Conservation (phyloP, 2,797 vertebrate genomes). For the Rhadinocentrus ornatus region DNA sequence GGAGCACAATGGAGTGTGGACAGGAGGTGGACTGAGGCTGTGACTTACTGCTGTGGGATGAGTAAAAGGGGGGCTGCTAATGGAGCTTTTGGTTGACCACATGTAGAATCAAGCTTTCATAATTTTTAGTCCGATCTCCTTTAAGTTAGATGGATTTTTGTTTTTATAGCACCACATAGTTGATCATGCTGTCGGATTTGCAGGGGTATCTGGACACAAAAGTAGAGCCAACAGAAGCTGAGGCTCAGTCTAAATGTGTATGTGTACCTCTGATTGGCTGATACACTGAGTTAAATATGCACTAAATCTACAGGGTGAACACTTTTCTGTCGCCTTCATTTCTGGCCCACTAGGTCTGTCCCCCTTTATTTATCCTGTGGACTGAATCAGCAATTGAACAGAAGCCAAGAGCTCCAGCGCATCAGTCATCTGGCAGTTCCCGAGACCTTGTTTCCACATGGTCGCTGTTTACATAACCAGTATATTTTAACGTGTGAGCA, state of each 20-base stretch:
- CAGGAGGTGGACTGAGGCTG: constrained; percentile 56
- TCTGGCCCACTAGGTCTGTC: constrained; percentile 24
- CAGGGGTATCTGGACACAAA: constrained; percentile 26
- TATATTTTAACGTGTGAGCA: constrained; percentile 26
- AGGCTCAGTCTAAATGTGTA: constrained; percentile 36
- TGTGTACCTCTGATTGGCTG: constrained; percentile 29
- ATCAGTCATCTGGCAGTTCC: constrained; percentile 52
- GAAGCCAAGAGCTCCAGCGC: constrained; percentile 49
- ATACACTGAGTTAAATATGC: constrained; percentile 26
- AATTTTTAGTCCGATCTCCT: not conserved
- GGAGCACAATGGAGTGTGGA: constrained; percentile 68
- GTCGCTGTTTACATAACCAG: constrained; percentile 54
- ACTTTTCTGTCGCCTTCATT: constrained; percentile 58
- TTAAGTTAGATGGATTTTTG: not conserved
- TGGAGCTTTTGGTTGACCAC: constrained; percentile 27
- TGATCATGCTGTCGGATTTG: constrained; percentile 10
- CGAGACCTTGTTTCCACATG: constrained; percentile 45
- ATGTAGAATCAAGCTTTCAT: constrained; percentile 3
- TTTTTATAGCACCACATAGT: constrained; percentile 25
- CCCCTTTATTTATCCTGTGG: constrained; percentile 52
- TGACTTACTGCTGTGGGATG: constrained; percentile 60
- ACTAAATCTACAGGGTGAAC: constrained; percentile 50
- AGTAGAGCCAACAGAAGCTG: not conserved
- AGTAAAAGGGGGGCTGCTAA: constrained; percentile 37
- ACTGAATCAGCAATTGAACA: constrained; percentile 69